Evolutionary conservation across 53 echinoderm and acorn worm genomes (phyloP).

Genomic region (Antedon mediterranea): DNA sequence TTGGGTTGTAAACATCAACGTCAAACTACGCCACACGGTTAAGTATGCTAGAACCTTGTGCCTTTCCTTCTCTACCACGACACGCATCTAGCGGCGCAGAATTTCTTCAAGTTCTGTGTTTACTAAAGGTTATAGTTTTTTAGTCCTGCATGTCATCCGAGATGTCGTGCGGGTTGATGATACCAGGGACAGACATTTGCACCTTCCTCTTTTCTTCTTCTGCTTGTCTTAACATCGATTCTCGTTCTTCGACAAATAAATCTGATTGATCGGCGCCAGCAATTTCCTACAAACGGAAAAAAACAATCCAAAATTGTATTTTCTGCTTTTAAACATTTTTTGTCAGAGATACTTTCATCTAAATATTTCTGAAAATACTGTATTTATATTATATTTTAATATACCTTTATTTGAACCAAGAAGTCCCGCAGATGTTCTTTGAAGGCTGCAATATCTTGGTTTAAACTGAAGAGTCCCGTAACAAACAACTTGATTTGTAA

Average conservation of each 20-base stretch:
- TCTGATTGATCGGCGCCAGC: constrained; percentile 79
- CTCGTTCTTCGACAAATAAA: constrained; percentile 81
- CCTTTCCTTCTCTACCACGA: too few species aligned
- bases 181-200: constrained; percentile 87
- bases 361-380: too few species aligned
- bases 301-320: too few species aligned
- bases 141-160: constrained; percentile 98
- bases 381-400: too few species aligned
- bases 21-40: too few species aligned
- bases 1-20: too few species aligned
- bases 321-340: too few species aligned
- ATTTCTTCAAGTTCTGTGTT: not conserved
- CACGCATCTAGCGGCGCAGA: not conserved
- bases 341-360: too few species aligned
- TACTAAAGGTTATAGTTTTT: not conserved
- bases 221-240: constrained; percentile 68
- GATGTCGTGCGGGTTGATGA: constrained; percentile 98
- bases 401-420: constrained; percentile 93
- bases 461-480: constrained; percentile 87
- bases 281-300: constrained; percentile 45
- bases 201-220: constrained; percentile 91
- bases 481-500: constrained; percentile 89
- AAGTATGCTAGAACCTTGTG: too few species aligned
- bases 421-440: constrained; percentile 96
- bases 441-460: constrained; percentile 93